phyloP scores from a whole-genome alignment of 2,797 vertebrate species.

The Bradypus variegatus region DNA sequence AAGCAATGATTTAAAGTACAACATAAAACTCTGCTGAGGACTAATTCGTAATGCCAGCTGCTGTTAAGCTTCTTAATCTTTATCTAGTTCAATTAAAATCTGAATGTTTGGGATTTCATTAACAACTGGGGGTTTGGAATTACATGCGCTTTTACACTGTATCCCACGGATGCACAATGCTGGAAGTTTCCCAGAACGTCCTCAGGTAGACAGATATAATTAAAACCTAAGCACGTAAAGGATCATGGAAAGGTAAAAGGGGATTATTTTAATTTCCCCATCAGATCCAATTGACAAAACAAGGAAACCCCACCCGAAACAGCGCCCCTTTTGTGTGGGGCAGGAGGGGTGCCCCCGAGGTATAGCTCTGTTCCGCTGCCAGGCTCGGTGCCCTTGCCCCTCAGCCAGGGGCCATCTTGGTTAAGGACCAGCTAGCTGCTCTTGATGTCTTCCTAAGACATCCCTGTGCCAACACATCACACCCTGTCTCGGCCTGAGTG shows the following conservation, averaged over 20 bases:
- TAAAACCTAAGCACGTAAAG: conserved; percentile 70
- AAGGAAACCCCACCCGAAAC: background rate
- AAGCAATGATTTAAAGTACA: conserved; percentile 77
- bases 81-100: conserved; percentile 86
- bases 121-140: conserved; percentile 76
- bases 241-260: conserved; percentile 61
- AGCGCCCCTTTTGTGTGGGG: background rate
- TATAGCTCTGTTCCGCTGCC: conserved; percentile 31
- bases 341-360: conserved; percentile 11
- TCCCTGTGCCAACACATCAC: background rate
- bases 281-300: conserved; percentile 65
- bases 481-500: background rate
- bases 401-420: background rate
- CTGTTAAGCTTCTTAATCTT: conserved; percentile 82
- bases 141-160: conserved; percentile 57
- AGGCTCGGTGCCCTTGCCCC: background rate
- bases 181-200: conserved; percentile 62
- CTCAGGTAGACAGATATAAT: conserved; percentile 73
- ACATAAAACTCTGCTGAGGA: conserved; percentile 77
- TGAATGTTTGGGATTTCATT: conserved; percentile 82
- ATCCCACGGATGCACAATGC: conserved; percentile 49
- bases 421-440: background rate
- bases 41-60: conserved; percentile 78
- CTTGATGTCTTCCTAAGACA: background rate
- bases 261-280: conserved; percentile 65